Base-by-base conservation (phyloP, 92 coral and sea anemone species). In the Plumapathes pennacea region DNA sequence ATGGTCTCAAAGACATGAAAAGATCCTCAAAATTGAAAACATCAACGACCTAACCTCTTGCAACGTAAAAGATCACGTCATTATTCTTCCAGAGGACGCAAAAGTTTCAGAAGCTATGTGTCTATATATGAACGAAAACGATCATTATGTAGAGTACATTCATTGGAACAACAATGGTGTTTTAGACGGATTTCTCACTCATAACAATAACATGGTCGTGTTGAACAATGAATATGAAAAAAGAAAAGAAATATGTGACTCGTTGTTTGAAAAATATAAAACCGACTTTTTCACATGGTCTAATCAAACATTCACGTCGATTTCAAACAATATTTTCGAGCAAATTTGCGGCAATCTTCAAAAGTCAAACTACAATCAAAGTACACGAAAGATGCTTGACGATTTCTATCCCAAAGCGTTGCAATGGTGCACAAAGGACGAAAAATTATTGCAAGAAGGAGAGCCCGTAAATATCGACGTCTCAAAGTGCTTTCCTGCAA, bases 1-100 rank as follows among this genome's bases (percentile, higher is more conserved):
- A 51, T 77, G 84, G 71, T 19, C 78, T 5, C 47, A 64, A 39
- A 37, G 84, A 0, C 70, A 77, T 42, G 77, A 77, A 8, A 65
- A 65, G 10, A 36, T 49, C 2, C 20, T 20, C 0, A 77, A 69
- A 60, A 28, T 68, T 0, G 33, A 50, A 0, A 14, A 25, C 3
- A 8, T 32, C 2, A 32, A 38, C 0, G 69, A 60, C 0, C 11
- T 60, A 12, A 4, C 0, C 0, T 20, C 10, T 22, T 9, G 52
- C 0, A 49, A 38, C 5, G n/a, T 49, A 25, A 52, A 60, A 21
- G 54, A 78, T 10, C 45, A 69, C 28, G 18, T 51, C 21, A 70
- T 78, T 0, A n/a, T 77, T 0, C 18, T 76, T 0, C 60, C 69
- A 10, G 68, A 47, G 4, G 71, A 61, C 0, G 49, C 9, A 3